phyloP scores from a whole-genome alignment of 2,888 invertebrate species.

The Calameuta pallipes region DNA sequence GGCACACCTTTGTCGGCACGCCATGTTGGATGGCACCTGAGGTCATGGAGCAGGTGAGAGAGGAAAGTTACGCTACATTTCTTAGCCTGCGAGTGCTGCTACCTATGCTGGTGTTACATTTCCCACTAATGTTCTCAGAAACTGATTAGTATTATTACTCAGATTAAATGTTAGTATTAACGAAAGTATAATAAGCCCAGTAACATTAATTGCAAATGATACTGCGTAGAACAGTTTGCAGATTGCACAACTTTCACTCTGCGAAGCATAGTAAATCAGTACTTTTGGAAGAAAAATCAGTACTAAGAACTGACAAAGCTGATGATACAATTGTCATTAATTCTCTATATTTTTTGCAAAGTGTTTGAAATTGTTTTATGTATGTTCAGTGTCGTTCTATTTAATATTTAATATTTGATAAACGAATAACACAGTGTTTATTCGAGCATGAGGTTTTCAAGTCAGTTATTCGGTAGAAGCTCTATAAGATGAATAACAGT shows the following conservation, averaged over 20 bases:
- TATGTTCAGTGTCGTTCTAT: not conserved
- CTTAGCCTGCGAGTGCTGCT: conserved; percentile 61
- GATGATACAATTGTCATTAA: not conserved
- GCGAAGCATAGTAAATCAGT: not conserved
- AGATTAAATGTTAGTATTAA: not conserved
- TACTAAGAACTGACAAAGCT: not conserved
- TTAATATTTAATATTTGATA: not conserved
- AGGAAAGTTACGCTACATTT: conserved; percentile 65
- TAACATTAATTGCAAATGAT: not conserved
- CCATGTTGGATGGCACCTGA: conserved; percentile 99
- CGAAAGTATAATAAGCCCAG: not conserved
- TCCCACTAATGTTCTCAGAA: not conserved
- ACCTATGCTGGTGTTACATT: conserved; percentile 4
- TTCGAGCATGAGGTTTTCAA: not conserved
- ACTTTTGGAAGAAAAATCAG: not conserved
- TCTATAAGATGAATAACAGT: not conserved
- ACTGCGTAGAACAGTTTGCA: not conserved
- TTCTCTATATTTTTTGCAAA: not conserved
- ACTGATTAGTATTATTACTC: not conserved
- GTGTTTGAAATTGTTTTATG: not conserved
- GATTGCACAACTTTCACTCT: not conserved
- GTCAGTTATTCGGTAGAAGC: not conserved
- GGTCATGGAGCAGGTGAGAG: conserved; percentile 94
- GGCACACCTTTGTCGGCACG: conserved; percentile 98
- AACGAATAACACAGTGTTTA: not conserved